Evolutionary conservation across 2,888 invertebrate genomes (phyloP).

Genomic region (Fissipunctia ypsillon): DNA sequence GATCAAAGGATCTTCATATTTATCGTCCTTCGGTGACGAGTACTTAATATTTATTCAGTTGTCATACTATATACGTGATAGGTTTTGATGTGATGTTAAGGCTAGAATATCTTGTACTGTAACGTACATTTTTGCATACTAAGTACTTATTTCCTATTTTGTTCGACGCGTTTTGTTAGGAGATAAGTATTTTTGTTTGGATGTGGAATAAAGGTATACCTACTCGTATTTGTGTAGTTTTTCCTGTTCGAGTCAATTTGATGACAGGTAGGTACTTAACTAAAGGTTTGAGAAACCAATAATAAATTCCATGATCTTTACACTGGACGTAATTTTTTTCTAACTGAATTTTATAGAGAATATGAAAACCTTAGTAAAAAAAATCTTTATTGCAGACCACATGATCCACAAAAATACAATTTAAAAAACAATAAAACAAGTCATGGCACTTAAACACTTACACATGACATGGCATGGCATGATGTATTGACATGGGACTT

Average conservation of each 20-base stretch:
- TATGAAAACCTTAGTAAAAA: too few relatives aligned
- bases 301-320: not conserved
- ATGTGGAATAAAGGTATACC: not conserved
- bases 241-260: not conserved
- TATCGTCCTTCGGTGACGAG: constrained; percentile 37
- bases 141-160: constrained; percentile 46
- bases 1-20: constrained; percentile 57
- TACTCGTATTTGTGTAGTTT: not conserved
- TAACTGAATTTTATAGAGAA: not conserved
- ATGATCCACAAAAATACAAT: too few relatives aligned
- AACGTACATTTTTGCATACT: constrained; percentile 46
- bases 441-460: too few relatives aligned
- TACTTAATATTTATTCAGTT: constrained; percentile 57
- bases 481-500: too few relatives aligned
- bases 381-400: too few relatives aligned
- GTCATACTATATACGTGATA: constrained; percentile 56
- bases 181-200: not conserved
- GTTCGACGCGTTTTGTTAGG: constrained; percentile 3
- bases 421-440: too few relatives aligned
- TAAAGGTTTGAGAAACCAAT: not conserved
- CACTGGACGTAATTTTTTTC: not conserved
- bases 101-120: constrained; percentile 20
- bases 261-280: not conserved
- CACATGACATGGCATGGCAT: too few relatives aligned
- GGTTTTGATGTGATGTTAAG: constrained; percentile 36